Evolutionary conservation across 2,888 invertebrate genomes (phyloP).

Genomic region (Pilophorus perplexus): DNA sequence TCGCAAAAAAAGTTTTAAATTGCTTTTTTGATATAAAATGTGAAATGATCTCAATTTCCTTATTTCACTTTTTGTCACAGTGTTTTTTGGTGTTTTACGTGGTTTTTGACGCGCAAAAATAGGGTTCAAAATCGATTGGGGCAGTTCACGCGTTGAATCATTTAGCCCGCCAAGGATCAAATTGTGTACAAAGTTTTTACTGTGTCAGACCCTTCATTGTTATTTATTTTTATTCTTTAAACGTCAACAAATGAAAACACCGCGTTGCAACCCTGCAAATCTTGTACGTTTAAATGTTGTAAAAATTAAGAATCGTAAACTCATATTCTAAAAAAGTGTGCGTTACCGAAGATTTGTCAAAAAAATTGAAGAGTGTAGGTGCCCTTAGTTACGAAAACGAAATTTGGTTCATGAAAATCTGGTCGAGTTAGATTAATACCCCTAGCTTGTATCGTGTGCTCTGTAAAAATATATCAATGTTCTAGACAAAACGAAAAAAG

Average conservation of each 20-base stretch:
- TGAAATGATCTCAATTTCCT: conserved; percentile 30
- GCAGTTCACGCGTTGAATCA: too few species aligned
- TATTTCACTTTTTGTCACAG: conserved; percentile 21
- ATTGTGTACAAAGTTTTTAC: too few species aligned
- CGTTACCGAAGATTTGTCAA: conserved; percentile 34
- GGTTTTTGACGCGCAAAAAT: conserved; percentile 9
- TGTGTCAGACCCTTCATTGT: too few species aligned
- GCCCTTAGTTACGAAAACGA: conserved; percentile 11
- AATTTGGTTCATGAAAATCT: conserved; percentile 21
- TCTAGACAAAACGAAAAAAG: conserved; percentile 30
- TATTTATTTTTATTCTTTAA: too few species aligned
- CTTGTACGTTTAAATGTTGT: too few species aligned
- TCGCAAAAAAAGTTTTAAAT: conserved; percentile 17
- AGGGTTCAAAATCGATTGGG: conserved; percentile 38
- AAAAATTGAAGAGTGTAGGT: conserved; percentile 38
- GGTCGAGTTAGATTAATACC: conserved; percentile 44
- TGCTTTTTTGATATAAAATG: conserved; percentile 1
- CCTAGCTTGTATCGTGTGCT: conserved; percentile 46
- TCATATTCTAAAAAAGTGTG: conserved; percentile 37
- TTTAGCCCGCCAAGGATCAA: too few species aligned
- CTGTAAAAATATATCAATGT: conserved; percentile 38
- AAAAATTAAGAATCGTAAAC: too few species aligned
- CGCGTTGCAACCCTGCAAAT: too few species aligned
- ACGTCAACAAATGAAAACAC: too few species aligned
- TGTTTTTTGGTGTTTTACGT: conserved; percentile 17